These are phyloP conservation scores for Podarcis muralis DNA, from an alignment of 2,113 vertebrate genomes.

Conservation along the genomic window DNA sequence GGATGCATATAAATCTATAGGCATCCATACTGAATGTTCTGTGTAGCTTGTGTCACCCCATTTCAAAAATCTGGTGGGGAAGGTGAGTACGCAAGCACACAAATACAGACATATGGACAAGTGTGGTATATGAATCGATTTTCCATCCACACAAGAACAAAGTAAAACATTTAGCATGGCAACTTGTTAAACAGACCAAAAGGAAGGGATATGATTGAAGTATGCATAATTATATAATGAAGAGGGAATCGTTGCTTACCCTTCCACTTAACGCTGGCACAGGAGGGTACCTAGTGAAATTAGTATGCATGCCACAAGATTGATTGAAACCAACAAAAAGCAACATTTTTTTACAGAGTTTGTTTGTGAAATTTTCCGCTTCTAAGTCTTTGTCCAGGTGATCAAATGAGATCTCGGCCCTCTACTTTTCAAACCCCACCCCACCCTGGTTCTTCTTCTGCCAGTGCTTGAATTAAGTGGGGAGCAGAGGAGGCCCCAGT, in stretches of 20 bases:
- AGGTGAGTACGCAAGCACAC: not conserved
- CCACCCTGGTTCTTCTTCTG: not conserved
- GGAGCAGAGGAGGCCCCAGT: not conserved
- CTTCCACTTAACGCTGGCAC: constrained; percentile 23
- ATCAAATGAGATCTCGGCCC: not conserved
- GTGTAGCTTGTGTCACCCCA: not conserved
- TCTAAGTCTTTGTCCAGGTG: not conserved
- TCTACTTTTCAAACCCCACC: not conserved
- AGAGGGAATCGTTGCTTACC: constrained; percentile 9
- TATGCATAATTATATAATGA: constrained; percentile 27
- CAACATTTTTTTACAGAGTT: not conserved
- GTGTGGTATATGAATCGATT: not conserved
- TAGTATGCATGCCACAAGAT: not conserved
- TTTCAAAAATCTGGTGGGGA: not conserved
- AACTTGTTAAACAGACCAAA: constrained; percentile 19
- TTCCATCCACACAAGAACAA: not conserved
- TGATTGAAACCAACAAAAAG: constrained; percentile 1
- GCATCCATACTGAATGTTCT: not conserved
- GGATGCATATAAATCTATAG: not conserved
- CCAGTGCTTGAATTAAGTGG: not conserved
- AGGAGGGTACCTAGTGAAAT: constrained; percentile 9
- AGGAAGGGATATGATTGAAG: constrained; percentile 26
- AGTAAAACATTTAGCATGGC: not conserved
- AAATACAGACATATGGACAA: not conserved
- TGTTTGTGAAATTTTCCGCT: not conserved